Evolutionary conservation across 2,888 invertebrate genomes (phyloP), one percentile per base, ranked within the genome.

Genomic region (Tenthredo notha): DNA sequence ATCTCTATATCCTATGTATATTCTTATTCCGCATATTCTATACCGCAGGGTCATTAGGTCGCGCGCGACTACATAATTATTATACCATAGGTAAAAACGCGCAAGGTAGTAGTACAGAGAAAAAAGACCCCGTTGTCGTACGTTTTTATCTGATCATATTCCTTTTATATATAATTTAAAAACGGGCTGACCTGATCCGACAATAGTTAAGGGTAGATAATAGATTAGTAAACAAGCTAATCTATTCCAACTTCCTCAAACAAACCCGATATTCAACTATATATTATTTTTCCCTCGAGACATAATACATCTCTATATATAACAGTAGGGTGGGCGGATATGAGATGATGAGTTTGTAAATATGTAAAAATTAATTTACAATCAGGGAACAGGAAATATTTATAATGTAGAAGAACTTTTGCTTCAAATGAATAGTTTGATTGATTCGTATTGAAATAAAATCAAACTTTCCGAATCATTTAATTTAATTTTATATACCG

Each of bases 201-300:
- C 21, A 80, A 50, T 33, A 80, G 80, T 40, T 37, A n/a, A 21
- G 58, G 15, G 29, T 40, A 40, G 80, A 80, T 80, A 61, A 61
- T 40, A 80, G 80, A 80, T 80, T 61, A 40, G 80, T 37, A 61
- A 80, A 80, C 80, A 80, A 80, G 61, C 80, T 61, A 37, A 80
- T 80, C 80, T 58, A 40, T 40, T 61, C 37, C n/a, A 21, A 80
- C 21, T 21, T 61, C 40, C 10, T 58, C 40, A 61, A 80, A 61
- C 80, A 37, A 40, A 33, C 77, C 58, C 10, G 58, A 58, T 21
- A 29, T n/a, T n/a, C n/a, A n/a, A n/a, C n/a, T 33, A 33, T 33
- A 33, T 33, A 4, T 50, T 21, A 43, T 29, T 25, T 7, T 1
- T 75, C 29, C 21, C 47, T 33, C 12, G 9, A 78, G 33, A 47